Evolutionary conservation across 2,797 vertebrate species (phyloP).

Genomic region (Spinus pinus): DNA sequence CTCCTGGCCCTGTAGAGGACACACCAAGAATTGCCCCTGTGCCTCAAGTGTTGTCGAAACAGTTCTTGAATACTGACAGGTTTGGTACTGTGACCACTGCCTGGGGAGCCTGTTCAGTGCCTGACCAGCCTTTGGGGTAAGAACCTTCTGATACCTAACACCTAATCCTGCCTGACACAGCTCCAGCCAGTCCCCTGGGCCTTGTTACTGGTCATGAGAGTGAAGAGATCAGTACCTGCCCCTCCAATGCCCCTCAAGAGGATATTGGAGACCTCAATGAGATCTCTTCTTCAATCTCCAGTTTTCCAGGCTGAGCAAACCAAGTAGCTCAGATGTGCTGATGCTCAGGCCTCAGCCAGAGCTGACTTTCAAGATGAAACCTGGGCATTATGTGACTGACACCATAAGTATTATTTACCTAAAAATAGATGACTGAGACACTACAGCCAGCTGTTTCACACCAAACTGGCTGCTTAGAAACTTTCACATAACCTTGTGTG

Average conservation of each 20-base stretch:
- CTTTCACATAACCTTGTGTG: background rate
- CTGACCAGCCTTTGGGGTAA: too few species aligned
- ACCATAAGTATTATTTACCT: background rate
- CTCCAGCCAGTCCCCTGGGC: accelerated
- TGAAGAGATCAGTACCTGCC: background rate
- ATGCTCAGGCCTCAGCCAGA: background rate
- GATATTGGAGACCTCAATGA: accelerated
- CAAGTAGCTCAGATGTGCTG: background rate
- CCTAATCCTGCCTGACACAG: background rate
- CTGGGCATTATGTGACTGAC: background rate
- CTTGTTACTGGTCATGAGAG: accelerated
- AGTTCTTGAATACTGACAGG: background rate
- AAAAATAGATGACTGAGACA: background rate
- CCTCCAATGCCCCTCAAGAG: background rate
- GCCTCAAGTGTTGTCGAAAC: too few species aligned
- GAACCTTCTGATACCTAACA: background rate
- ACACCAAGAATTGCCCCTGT: background rate
- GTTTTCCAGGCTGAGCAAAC: background rate
- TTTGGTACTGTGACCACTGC: background rate
- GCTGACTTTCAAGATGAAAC: background rate
- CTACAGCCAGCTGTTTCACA: background rate
- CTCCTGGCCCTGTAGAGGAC: background rate
- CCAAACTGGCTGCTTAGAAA: background rate
- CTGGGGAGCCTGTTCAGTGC: background rate
- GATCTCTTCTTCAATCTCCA: background rate